Evolutionary conservation across 2,888 invertebrate genomes (phyloP).

Genomic region (Drosophila conformis): DNA sequence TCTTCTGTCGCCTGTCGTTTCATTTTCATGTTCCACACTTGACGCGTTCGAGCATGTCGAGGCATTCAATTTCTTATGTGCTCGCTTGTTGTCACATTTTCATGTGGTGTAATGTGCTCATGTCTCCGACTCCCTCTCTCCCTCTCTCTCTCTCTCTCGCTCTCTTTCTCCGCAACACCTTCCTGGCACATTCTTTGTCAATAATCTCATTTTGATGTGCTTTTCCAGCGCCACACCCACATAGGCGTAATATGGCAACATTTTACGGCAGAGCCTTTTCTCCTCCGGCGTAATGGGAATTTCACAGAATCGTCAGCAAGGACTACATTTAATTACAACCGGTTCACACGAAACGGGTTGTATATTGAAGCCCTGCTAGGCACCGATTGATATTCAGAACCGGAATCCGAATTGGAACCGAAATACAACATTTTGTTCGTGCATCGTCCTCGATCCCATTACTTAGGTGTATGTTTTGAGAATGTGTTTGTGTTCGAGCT

Average conservation of each 20-base stretch:
- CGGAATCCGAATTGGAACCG: neutral
- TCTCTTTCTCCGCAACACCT: neutral
- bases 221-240: conserved; percentile 23
- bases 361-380: neutral
- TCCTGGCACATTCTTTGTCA: conserved; percentile 19
- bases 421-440: neutral
- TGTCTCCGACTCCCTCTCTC: neutral
- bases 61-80: conserved; percentile 69
- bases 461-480: neutral
- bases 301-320: neutral
- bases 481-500: neutral
- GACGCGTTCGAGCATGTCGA: conserved; percentile 60
- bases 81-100: conserved; percentile 67
- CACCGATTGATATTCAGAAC: neutral
- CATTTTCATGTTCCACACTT: conserved; percentile 53
- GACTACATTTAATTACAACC: conserved; percentile 1
- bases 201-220: conserved; percentile 44
- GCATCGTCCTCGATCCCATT: neutral
- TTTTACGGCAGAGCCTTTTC: conserved; percentile 5
- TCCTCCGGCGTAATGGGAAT: conserved; percentile 32
- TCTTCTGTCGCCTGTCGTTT: conserved; percentile 35
- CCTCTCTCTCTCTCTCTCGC: neutral
- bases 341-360: neutral
- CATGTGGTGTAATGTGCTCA: conserved; percentile 59
- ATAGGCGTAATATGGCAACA: conserved; percentile 25